phyloP scores from a whole-genome alignment of 2,888 invertebrate genomes.

The Gordius sp. region DNA sequence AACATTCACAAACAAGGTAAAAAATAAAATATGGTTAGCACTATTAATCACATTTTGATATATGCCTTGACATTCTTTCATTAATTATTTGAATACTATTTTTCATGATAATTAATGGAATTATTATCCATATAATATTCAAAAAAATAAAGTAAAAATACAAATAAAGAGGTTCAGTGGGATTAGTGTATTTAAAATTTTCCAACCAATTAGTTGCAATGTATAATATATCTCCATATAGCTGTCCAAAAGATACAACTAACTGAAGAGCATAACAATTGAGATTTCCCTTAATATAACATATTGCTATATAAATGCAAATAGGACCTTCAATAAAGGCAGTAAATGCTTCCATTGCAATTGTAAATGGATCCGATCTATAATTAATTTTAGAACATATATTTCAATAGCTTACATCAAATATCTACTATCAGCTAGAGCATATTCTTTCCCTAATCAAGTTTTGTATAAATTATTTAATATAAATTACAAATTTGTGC shows the following conservation, averaged over 20 bases:
- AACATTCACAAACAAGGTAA: too few relatives aligned
- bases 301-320: neutral
- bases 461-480: neutral
- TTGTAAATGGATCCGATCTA: conserved; percentile 14
- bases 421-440: neutral
- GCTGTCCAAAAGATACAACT: neutral
- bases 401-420: neutral
- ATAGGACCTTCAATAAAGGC: neutral
- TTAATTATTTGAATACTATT: too few relatives aligned
- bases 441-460: conserved; percentile 15
- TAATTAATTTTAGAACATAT: conserved; percentile 6
- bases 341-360: conserved; percentile 8
- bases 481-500: conserved; percentile 15
- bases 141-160: conserved; percentile 12
- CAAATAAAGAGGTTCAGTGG: neutral
- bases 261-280: neutral
- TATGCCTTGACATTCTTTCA: too few relatives aligned
- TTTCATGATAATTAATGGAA: neutral
- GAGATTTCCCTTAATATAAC: neutral
- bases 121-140: conserved; percentile 10
- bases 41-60: too few relatives aligned
- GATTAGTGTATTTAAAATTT: conserved; percentile 6
- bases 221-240: conserved; percentile 10
- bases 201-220: conserved; percentile 8
- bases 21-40: too few relatives aligned